Base-by-base conservation (phyloP, 2,113 vertebrate species). In the Emydocephalus ijimae region DNA sequence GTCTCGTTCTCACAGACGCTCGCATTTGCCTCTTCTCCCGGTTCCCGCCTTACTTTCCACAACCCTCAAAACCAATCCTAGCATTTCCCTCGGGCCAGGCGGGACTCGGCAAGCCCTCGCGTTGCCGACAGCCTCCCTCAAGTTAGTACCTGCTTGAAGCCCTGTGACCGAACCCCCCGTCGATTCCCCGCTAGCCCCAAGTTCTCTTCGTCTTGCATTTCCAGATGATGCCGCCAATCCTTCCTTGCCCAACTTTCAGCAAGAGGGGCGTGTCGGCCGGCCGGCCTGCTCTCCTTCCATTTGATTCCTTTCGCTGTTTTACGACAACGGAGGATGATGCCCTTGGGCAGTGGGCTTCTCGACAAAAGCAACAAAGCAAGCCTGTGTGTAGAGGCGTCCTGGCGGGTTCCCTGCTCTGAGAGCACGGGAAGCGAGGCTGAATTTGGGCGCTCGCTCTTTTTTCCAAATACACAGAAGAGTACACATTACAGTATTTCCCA, bases 21-120 rank as follows among this genome's bases (percentile, higher is more conserved):
- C n/a, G 20, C 34, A 34, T 57, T 20, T 50, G 34, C 64, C 43
- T n/a, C 52, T 45, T 48, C 85, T 57, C 10, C 85, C 29, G 24
- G 11, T 81, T n/a, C 56, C 10, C 50, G 43, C 48, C 57, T 9
- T 14, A 45, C 69, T 50, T 34, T 23, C 55, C 69, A 18, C 43
- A 39, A 52, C 18, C 55, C 88, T 59, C n/a, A 59, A 55, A 48
- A 29, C 54, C 64, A 48, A 39, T 26, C 85, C 21, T 8, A 81
- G 87, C 61, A 39, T 56, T 52, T 56, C 61, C 59, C 92, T 39
- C 29, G 18, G 90, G 90, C 89, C 11, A 88, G 48, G 88, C 54
- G 87, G 87, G 87, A 89, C 87, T 85, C 34, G 12, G 92, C 92
- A 89, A 89, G 88, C 92, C 92, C 52, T 57, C 8, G 39, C 54